phyloP scores from a whole-genome alignment of 2,888 invertebrate genomes.

The Tenthredo livida region DNA sequence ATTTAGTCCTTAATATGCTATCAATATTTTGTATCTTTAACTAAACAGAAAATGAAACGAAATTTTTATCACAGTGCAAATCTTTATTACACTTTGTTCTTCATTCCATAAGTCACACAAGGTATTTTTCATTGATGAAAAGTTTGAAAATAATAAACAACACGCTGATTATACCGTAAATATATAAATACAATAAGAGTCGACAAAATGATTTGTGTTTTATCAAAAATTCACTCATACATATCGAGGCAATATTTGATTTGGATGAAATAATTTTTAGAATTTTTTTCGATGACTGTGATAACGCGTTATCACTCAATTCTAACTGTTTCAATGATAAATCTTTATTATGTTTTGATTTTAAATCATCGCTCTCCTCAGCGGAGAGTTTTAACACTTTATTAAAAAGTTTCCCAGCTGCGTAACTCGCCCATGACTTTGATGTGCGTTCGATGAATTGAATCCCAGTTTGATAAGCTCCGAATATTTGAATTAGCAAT shows the following conservation, averaged over 20 bases:
- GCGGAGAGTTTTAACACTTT: background rate
- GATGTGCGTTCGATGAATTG: background rate
- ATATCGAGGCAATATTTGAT: background rate
- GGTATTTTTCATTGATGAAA: background rate
- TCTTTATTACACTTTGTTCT: background rate
- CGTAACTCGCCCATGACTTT: background rate
- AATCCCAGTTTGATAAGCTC: background rate
- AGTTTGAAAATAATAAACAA: background rate
- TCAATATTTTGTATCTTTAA: background rate
- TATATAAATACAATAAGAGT: background rate
- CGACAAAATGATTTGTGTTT: background rate
- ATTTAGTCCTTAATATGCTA: background rate
- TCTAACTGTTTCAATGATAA: background rate
- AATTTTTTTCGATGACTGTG: background rate
- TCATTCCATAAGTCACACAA: background rate
- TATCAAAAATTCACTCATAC: background rate
- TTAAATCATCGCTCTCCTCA: background rate
- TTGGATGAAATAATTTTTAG: background rate
- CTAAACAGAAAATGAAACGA: background rate
- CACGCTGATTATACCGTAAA: background rate
- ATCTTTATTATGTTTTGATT: background rate
- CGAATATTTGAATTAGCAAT: background rate
- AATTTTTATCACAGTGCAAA: background rate
- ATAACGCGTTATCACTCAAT: background rate
- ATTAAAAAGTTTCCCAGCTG: background rate